Evolutionary conservation across 1,140 invertebrate genomes (phyloP), one percentile per base, ranked within the genome.

Genomic region (Drosophila navojoa): DNA sequence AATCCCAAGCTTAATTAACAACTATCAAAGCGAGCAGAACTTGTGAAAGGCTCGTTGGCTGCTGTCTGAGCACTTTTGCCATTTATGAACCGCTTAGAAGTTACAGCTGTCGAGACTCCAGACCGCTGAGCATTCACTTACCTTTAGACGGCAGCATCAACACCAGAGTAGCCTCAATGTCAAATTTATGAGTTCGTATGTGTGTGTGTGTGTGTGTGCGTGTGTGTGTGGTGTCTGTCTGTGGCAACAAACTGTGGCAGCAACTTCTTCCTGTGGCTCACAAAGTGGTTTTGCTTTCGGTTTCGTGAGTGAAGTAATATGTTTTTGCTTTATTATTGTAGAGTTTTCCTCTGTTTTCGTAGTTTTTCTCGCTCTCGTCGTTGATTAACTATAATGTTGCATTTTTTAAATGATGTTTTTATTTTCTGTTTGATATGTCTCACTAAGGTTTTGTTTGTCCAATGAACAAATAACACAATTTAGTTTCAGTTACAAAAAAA

Each of bases 231-330:
- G 61, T 47, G 9, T 19, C 9, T 47, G 19, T 22, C 16, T 54
- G 52, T 49, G 61, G 45, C 47, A 60, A 58, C 60, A 63, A 79
- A 75, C 79, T 82, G 71, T 69, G 76, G 72, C 67, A 76, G 77
- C 71, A 78, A 76, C 76, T 81, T 87, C 79, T 80, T 81, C 75
- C 58, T 58, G 57, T 74, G 58, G 58, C 57, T 70, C 35, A 44
- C 71, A 42, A 70, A 71, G 61, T 62, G 42, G 58, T 69, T 69
- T 80, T 62, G 81, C 80, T 79, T 84, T 84, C 80, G 47, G 63
- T 77, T 86, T 86, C 78, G 81, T 86, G 82, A 86, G 74, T 76
- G 82, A 70, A 76, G 82, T 55, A 79, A 81, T 86, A 81, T 78
- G 58, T 70, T 75, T 75, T 63, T 52, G 47, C 49, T 53, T 54